phyloP scores from a whole-genome alignment of 2,888 invertebrate genomes.

The Panzeria rudis region DNA sequence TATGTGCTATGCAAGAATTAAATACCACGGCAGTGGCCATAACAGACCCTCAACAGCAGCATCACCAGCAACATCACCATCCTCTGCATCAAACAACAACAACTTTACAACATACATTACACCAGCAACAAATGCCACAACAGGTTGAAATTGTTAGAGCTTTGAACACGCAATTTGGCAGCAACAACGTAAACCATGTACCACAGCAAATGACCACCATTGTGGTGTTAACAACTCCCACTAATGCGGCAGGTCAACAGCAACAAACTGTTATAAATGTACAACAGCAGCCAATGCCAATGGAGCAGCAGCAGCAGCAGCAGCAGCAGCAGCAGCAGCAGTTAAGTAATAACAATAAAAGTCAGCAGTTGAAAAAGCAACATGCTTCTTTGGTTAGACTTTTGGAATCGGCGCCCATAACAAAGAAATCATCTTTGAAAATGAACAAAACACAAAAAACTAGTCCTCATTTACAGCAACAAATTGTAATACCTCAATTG shows the following conservation, averaged over 20 bases:
- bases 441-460: slow-evolving; percentile 68
- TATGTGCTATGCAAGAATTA: slow-evolving; percentile 83
- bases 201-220: slow-evolving; percentile 78
- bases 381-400: slow-evolving; percentile 88
- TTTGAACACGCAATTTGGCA: slow-evolving; percentile 68
- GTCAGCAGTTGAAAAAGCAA: slow-evolving; percentile 85
- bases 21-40: slow-evolving; percentile 73
- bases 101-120: slow-evolving; percentile 71
- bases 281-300: slow-evolving; percentile 75
- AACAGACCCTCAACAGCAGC: slow-evolving; percentile 75
- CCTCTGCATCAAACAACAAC: slow-evolving; percentile 67
- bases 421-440: slow-evolving; percentile 73
- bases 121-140: slow-evolving; percentile 72
- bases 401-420: slow-evolving; percentile 85
- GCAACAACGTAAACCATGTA: slow-evolving; percentile 62
- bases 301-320: slow-evolving; percentile 68
- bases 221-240: slow-evolving; percentile 77
- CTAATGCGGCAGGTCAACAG: slow-evolving; percentile 43
- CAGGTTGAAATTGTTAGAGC: slow-evolving; percentile 65
- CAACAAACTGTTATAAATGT: slow-evolving; percentile 79
- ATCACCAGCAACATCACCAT: slow-evolving; percentile 72
- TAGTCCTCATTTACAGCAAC: slow-evolving; percentile 66
- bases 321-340: slow-evolving; percentile 73
- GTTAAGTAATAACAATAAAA: slow-evolving; percentile 75
- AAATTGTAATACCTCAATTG: slow-evolving; percentile 68